These are phyloP conservation scores for Pseudoatta argentina DNA, from an alignment of 1,140 invertebrate genomes.

Conservation along the genomic window DNA sequence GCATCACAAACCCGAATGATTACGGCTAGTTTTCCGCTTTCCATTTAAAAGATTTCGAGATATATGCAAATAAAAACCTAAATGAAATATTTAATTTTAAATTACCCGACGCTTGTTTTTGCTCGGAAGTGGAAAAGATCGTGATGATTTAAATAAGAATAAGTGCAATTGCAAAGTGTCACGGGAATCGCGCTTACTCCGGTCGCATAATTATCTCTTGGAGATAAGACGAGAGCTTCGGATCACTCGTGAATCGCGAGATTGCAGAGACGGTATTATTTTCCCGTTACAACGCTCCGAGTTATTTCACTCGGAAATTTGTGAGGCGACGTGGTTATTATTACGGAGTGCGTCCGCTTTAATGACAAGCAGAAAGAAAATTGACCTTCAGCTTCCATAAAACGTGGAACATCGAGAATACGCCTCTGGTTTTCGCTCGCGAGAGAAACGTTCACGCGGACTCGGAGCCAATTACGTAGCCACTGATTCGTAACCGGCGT, in stretches of 20 bases:
- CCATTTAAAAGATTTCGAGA: neutral
- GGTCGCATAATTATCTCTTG: slow-evolving; percentile 17
- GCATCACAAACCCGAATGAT: neutral
- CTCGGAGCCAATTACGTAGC: slow-evolving; percentile 34
- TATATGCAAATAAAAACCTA: no score
- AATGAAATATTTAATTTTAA: no score
- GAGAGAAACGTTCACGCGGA: slow-evolving; percentile 4
- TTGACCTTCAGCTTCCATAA: neutral
- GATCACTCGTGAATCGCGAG: slow-evolving; percentile 9
- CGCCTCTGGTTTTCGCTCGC: slow-evolving; percentile 10
- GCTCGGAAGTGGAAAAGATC: neutral
- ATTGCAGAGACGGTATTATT: slow-evolving; percentile 14
- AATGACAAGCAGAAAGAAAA: neutral
- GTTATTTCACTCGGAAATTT: slow-evolving; percentile 14
- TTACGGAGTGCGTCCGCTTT: slow-evolving; percentile 3
- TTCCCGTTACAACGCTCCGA: neutral
- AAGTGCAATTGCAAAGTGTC: neutral
- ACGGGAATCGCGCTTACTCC: neutral
- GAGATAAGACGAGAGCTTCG: slow-evolving; percentile 15
- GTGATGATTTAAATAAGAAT: neutral
- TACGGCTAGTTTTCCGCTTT: neutral
- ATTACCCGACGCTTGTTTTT: neutral
- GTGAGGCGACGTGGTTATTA: slow-evolving; percentile 36
- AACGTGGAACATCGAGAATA: neutral
- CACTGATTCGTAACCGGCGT: slow-evolving; percentile 40